Base-by-base conservation (phyloP, 37 sponge, comb jelly and placozoan species). In the Hexactinellida sp. region DNA sequence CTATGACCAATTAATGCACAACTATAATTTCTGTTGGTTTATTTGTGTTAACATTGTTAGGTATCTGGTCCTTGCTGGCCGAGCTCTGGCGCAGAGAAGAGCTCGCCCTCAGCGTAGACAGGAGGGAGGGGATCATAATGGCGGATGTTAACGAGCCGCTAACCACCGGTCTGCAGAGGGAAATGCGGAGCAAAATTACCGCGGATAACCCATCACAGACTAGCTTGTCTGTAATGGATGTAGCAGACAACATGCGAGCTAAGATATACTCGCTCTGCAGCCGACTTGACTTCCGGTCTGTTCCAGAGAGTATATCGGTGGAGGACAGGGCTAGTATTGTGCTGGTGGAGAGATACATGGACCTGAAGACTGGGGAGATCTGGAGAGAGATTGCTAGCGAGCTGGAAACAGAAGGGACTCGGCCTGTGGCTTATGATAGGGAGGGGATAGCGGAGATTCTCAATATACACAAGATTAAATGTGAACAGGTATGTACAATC, bases 161-260 rank as follows among this genome's bases (percentile, higher is more conserved):
- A 63, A 63, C 76, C 5, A 63, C 76, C 25, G 76, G 76, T 63
- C 76, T 63, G 5, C 76, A 63, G 13, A 7, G 76, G 13, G 76
- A 63, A 63, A 63, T 63, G 76, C 76, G 76, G 5, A 16, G 10
- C 47, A 5, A 41, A 13, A 41, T 41, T 41, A 5, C 47, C 10
- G 47, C 47, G 13, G 30, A 63, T 7, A 7, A 25, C 32, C 28
- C 28, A 3, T 5, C 25, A n/a, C 76, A 63, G 5, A 23, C 76
- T 10, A 63, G 76, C 13, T 7, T 63, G 13, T 90, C 93, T 39
- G 89, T 98, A 37, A 88, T 84, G 41, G 99, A 98, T 54, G 90
- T 98, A 10, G 90, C 89, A 34, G 96, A 92, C 38, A 98, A 98
- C 88, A 91, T 98, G 91, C 86, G 99, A 87, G 99, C 96, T 34